Conservation (phyloP, 2,797 vertebrate genomes). For the Sebastes paucispinis region DNA sequence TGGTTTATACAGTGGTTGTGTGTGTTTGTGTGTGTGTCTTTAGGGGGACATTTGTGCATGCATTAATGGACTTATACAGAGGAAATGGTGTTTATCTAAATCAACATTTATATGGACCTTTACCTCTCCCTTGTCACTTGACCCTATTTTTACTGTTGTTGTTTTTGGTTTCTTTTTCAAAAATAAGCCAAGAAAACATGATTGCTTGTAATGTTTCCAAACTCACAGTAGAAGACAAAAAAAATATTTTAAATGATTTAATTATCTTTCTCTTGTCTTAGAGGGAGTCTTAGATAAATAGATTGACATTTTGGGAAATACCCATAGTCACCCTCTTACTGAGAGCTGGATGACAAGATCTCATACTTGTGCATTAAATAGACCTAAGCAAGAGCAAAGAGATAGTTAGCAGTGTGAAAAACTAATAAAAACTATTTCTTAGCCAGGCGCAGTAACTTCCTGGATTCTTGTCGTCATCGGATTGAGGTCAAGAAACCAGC, state of each 20-base stretch:
- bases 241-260: not conserved
- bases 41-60: conserved; percentile 64
- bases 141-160: conserved; percentile 29
- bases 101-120: conserved; percentile 57
- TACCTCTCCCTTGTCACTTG: conserved; percentile 42
- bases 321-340: not conserved
- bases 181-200: conserved; percentile 7
- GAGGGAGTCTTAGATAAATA: not conserved
- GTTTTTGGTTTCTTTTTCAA: not conserved
- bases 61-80: conserved; percentile 70
- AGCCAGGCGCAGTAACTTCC: not conserved
- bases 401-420: no score
- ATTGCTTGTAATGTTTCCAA: conserved; percentile 2
- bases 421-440: not conserved
- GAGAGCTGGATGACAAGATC: not conserved
- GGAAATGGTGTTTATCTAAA: conserved; percentile 75
- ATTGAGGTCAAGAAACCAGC: not conserved
- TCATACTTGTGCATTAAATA: not conserved
- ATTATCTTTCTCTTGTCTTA: not conserved
- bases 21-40: conserved; percentile 51
- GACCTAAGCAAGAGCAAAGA: not conserved
- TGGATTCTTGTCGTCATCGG: not conserved
- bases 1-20: conserved; percentile 46
- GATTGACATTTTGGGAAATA: not conserved
- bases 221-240: not conserved